These are phyloP conservation scores for Watsonalla binaria DNA, from an alignment of 2,888 invertebrate species.

Conservation along the genomic window DNA sequence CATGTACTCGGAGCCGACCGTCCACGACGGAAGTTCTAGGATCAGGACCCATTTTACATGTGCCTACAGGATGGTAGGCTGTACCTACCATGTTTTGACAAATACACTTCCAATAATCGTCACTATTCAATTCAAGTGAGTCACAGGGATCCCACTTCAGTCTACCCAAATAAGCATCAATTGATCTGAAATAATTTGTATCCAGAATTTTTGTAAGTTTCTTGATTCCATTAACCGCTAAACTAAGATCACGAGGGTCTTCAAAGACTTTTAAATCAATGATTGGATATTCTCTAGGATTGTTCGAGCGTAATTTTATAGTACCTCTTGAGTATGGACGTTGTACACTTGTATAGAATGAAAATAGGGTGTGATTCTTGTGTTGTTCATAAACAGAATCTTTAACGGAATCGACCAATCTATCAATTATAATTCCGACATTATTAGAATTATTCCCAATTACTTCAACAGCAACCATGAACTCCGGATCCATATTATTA, in stretches of 20 bases:
- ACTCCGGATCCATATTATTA: slow-evolving; percentile 9
- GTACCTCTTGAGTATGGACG: slow-evolving; percentile 71
- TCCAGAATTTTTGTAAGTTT: slow-evolving; percentile 29
- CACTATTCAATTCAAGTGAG: slow-evolving; percentile 30
- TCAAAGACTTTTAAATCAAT: slow-evolving; percentile 81
- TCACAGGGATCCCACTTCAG: slow-evolving; percentile 40
- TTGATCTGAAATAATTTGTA: slow-evolving; percentile 38
- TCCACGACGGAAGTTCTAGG: slow-evolving; percentile 52
- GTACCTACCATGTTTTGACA: slow-evolving; percentile 62
- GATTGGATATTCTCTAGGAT: slow-evolving; percentile 77
- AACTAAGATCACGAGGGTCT: slow-evolving; percentile 66
- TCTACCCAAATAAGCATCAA: slow-evolving; percentile 35
- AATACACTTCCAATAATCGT: slow-evolving; percentile 48
- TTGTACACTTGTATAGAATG: slow-evolving; percentile 42
- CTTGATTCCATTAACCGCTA: slow-evolving; percentile 24
- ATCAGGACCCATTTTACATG: slow-evolving; percentile 78
- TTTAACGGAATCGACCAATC: slow-evolving; percentile 26
- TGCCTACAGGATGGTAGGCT: slow-evolving; percentile 85
- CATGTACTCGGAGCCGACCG: slow-evolving; percentile 81
- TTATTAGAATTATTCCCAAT: slow-evolving; percentile 39
- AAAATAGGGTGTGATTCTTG: slow-evolving; percentile 31
- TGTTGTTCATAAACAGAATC: slow-evolving; percentile 28
- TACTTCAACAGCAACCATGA: slow-evolving; percentile 23
- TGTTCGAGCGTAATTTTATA: slow-evolving; percentile 68
- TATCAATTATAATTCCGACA: slow-evolving; percentile 24